These are phyloP conservation scores for Eriocheir sinensis DNA, from an alignment of 1,140 invertebrate genomes.

Conservation along the genomic window DNA sequence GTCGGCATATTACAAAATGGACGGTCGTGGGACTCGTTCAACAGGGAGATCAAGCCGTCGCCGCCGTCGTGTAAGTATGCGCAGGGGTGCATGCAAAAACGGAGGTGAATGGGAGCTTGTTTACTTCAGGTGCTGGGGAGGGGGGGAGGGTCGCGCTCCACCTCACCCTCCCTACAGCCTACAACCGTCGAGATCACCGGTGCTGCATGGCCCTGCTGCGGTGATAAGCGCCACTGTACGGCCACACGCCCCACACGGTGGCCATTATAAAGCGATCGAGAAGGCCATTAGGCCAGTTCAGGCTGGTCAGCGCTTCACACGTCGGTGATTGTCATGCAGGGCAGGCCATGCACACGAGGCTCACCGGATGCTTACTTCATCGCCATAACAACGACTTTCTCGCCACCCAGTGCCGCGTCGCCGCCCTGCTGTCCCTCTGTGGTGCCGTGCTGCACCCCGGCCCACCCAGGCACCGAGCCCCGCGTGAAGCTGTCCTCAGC, in stretches of 20 bases:
- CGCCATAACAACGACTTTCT: too few species aligned
- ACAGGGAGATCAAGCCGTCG: constrained; percentile 72
- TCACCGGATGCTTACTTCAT: not conserved
- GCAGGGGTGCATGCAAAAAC: not conserved
- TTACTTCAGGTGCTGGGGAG: constrained; percentile 18
- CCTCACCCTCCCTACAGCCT: constrained; percentile 1
- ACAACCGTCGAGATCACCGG: constrained; percentile 23
- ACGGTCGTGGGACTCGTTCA: constrained; percentile 75
- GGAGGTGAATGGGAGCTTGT: constrained; percentile 34
- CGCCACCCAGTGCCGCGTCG: not conserved
- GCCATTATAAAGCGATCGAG: not conserved
- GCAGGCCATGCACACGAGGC: not conserved
- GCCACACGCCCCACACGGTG: not conserved
- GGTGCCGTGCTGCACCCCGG: too few species aligned
- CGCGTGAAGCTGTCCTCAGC: not conserved
- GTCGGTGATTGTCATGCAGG: constrained; percentile 24
- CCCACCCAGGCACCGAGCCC: too few species aligned
- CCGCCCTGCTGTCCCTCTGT: not conserved
- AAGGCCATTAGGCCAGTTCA: not conserved
- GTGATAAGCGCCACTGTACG: not conserved
- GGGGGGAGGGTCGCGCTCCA: not conserved
- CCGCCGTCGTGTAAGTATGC: constrained; percentile 79
- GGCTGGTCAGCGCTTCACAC: not conserved
- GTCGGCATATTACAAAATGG: constrained; percentile 78
- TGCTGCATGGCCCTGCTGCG: not conserved